Evolutionary conservation across 2,797 vertebrate genomes (phyloP).

Genomic region (Pangasius krempfi): DNA sequence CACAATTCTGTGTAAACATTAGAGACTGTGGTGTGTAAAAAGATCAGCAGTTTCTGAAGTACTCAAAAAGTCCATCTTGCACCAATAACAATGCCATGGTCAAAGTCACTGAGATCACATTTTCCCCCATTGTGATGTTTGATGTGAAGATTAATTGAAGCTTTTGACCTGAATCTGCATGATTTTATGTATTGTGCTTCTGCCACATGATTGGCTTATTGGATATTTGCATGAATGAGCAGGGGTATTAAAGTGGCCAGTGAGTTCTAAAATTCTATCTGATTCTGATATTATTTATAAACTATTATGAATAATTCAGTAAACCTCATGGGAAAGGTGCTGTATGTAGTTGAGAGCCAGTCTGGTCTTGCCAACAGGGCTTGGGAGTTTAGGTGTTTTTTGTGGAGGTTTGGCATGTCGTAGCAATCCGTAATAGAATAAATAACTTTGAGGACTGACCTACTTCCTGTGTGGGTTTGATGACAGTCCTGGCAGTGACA

Average conservation of each 20-base stretch:
- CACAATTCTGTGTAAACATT: not conserved
- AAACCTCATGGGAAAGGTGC: not conserved
- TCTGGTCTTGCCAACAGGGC: too few species aligned
- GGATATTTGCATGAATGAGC: not conserved
- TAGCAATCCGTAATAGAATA: not conserved
- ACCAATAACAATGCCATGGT: not conserved
- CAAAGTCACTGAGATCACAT: not conserved
- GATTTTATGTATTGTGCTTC: not conserved
- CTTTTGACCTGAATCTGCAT: not conserved
- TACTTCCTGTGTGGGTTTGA: constrained; percentile 78
- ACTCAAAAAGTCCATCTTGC: not conserved
- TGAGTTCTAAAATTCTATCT: not conserved
- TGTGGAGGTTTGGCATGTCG: not conserved
- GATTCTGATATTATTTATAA: not conserved
- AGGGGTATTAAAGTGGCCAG: not conserved
- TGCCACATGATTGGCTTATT: not conserved
- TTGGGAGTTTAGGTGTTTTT: not conserved
- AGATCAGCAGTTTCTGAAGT: not conserved
- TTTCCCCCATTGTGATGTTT: not conserved
- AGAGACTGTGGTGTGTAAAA: not conserved
- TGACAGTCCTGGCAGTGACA: constrained; percentile 82
- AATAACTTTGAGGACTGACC: constrained; percentile 76
- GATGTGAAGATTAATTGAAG: not conserved
- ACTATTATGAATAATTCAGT: not conserved
- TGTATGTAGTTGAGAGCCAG: not conserved